Percentiles rank a stretch among this genome's conserved stretches.
phyloP scores from a whole-genome alignment of 2,888 invertebrate species.

The Chrysolina haemoptera region DNA sequence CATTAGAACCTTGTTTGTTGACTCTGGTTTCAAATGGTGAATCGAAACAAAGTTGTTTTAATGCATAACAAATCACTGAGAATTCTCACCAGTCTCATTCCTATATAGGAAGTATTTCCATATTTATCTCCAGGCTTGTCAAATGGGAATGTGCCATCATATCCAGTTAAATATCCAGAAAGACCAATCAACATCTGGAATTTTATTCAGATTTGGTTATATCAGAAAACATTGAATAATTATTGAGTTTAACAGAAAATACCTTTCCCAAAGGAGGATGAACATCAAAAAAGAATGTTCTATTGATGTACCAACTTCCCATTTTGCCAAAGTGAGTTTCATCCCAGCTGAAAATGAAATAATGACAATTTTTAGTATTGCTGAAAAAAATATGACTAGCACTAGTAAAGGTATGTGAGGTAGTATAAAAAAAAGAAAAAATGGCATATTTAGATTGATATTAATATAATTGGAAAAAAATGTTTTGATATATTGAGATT shows the following conservation, averaged over 20 bases:
- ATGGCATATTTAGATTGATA: too few relatives aligned
- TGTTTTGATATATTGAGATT: too few relatives aligned
- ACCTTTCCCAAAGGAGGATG: slow-evolving; percentile 98
- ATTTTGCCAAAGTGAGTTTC: slow-evolving; percentile 99
- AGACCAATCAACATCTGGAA: slow-evolving; percentile 94
- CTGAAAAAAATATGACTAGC: too few relatives aligned
- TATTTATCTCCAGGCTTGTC: slow-evolving; percentile 97
- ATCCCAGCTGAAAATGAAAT: slow-evolving; percentile 84
- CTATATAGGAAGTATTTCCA: slow-evolving; percentile 88
- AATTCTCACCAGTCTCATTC: slow-evolving; percentile 90
- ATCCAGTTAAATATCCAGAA: slow-evolving; percentile 92
- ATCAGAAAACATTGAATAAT: not conserved
- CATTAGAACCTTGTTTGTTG: not conserved
- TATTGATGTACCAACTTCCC: slow-evolving; percentile 98
- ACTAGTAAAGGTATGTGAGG: too few relatives aligned
- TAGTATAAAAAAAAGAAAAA: too few relatives aligned
- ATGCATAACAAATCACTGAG: too few relatives aligned
- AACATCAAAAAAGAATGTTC: slow-evolving; percentile 98
- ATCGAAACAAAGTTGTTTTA: too few relatives aligned
- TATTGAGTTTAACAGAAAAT: slow-evolving; percentile 16
- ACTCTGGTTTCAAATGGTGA: not conserved
- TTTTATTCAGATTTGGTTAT: slow-evolving; percentile 21
- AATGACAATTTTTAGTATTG: not conserved
- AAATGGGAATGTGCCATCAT: slow-evolving; percentile 94
- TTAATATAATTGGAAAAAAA: too few relatives aligned